Evolutionary conservation across 2,888 invertebrate species (phyloP).

Genomic region (Ophioninae sp.): DNA sequence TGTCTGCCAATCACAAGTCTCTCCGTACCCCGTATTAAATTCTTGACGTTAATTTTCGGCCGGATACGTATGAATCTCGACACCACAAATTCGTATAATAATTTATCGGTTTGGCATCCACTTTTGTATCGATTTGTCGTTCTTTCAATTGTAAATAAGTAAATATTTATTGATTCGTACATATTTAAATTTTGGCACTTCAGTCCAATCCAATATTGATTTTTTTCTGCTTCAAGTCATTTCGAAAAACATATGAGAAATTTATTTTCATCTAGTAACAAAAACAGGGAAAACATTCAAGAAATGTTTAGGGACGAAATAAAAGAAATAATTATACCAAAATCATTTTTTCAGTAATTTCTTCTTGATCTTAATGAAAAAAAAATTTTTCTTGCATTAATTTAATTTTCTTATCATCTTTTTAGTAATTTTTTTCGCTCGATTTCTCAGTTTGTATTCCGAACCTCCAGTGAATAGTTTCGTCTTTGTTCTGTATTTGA

Average conservation of each 20-base stretch:
- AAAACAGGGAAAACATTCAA: no score
- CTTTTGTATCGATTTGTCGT: constrained; percentile 4
- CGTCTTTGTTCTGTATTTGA: no score
- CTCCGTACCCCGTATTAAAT: constrained; percentile 15
- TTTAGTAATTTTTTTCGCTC: no score
- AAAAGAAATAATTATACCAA: no score
- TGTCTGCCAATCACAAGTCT: constrained; percentile 10
- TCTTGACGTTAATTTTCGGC: constrained; percentile 8
- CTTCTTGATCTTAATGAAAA: no score
- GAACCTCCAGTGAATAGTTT: no score
- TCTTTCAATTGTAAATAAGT: constrained; percentile 4
- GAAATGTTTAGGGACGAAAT: no score
- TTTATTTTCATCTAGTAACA: no score
- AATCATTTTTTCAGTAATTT: no score
- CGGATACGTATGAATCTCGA: constrained; percentile 34
- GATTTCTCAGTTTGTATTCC: no score
- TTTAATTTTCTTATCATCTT: no score
- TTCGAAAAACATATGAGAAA: constrained; percentile 10
- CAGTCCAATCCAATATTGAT: constrained; percentile 12
- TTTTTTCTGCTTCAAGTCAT: constrained; percentile 29
- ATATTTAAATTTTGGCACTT: constrained; percentile 53
- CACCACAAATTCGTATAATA: constrained; percentile 32
- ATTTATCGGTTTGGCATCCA: constrained; percentile 25
- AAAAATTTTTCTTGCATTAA: no score
- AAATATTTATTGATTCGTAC: constrained; percentile 8